Evolutionary conservation across 2,888 invertebrate genomes (phyloP), one percentile per base, ranked within the genome.

Genomic region (Trisateles emortualis): DNA sequence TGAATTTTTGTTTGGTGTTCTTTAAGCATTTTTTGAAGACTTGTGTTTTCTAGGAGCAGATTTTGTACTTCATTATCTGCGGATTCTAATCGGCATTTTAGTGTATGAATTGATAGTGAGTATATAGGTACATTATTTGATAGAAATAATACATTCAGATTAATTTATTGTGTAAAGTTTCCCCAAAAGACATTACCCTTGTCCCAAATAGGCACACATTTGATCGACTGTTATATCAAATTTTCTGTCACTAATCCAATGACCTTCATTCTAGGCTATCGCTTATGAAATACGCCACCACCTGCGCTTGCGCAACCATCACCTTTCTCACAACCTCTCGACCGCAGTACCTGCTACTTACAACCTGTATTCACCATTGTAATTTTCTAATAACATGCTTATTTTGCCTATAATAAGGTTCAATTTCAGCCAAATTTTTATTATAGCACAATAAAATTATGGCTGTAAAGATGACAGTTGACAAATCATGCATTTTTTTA

Each of bases 251-350:
- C 10, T 13, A 22, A 32, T 22, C 8, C 3, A 19, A 13, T 8
- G 47, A 49, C 45, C 49, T 50, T 41, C 49, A 33, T 8, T 39
- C 17, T 26, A 64, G 59, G 68, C 52, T 16, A 8, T 1, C 40
- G 16, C 60, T 59, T 40, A 13, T 61, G 29, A 39, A 47, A 81
- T 78, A 59, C 11, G 63, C 72, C 73, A 70, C 70, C 55, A 56
- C 24, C 38, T 47, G 51, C 42, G 36, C 72, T 88, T 88, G 65
- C 82, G 68, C 80, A 85, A 86, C 42, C 24, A 48, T 59, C 60
- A 82, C 84, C 85, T 86, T 87, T 86, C 86, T 76, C 84, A 86
- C 72, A 84, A 87, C 87, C 86, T 87, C 83, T 81, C 67, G 68
- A 80, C 79, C 71, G 52, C 58, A 73, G 59, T 73, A 76, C 74